A percentile compares a stretch with the other conserved stretches of the same genome.
phyloP scores from a whole-genome alignment of 2,113 vertebrate genomes.

The Mirza zaza region DNA sequence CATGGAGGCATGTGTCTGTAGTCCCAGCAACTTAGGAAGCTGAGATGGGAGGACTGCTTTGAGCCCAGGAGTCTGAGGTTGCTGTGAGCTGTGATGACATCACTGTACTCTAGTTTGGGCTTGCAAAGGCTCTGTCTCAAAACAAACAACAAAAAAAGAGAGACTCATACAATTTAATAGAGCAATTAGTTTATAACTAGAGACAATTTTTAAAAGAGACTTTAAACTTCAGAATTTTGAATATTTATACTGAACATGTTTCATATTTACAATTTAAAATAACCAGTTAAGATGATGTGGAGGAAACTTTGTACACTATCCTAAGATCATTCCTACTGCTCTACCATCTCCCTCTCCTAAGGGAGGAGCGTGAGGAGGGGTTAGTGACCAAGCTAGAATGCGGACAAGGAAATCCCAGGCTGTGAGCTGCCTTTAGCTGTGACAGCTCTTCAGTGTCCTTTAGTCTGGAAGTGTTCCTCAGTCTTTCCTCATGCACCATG shows the following conservation, averaged over 20 bases:
- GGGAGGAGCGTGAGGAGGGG: background rate
- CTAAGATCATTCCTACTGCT: background rate
- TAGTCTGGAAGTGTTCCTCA: background rate
- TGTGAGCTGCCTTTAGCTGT: background rate
- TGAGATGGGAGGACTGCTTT: too few species aligned
- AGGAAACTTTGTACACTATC: background rate
- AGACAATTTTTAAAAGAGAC: background rate
- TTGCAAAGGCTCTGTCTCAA: too few species aligned
- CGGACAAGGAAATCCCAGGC: background rate
- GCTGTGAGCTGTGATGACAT: too few species aligned
- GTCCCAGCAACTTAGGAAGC: too few species aligned
- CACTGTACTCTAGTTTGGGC: too few species aligned
- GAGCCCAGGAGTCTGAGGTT: too few species aligned
- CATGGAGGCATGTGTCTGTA: too few species aligned
- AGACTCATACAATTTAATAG: background rate
- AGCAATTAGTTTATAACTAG: background rate
- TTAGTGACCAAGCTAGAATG: background rate
- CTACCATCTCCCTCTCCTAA: background rate
- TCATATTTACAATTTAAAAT: background rate
- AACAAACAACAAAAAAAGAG: too few species aligned
- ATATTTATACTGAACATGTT: background rate
- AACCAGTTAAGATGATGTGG: background rate
- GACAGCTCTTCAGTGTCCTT: background rate
- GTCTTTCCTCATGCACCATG: background rate
- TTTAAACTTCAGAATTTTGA: background rate